phyloP scores from a whole-genome alignment of 2,888 invertebrate species.

The Dexiosoma caninum region DNA sequence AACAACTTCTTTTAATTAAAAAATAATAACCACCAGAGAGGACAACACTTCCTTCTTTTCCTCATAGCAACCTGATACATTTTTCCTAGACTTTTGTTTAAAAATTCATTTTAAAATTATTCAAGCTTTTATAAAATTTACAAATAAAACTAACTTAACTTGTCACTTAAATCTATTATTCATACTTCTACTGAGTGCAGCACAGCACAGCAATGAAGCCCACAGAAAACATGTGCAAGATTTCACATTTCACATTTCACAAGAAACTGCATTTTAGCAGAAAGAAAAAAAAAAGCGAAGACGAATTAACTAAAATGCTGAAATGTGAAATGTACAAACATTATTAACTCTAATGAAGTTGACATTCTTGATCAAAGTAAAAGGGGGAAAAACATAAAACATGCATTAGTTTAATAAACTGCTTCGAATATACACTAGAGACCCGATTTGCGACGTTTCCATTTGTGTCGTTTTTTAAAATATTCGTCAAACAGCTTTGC shows the following conservation, averaged over 20 bases:
- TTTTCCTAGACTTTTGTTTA: background rate
- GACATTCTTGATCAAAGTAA: background rate
- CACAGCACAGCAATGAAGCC: background rate
- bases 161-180: background rate
- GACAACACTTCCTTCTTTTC: background rate
- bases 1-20: slow-evolving; percentile 24
- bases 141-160: background rate
- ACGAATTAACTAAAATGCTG: background rate
- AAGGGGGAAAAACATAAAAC: background rate
- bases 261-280: background rate
- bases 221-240: background rate
- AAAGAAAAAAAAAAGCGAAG: background rate
- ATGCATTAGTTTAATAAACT: background rate
- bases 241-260: too few relatives aligned
- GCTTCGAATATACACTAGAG: too few relatives aligned
- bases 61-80: background rate
- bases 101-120: background rate
- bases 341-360: background rate
- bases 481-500: too few relatives aligned
- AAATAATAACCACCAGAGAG: slow-evolving; percentile 13
- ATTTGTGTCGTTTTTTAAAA: too few relatives aligned
- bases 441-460: too few relatives aligned
- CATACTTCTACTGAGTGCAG: background rate
- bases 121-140: background rate
- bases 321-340: too few relatives aligned